Percentiles rank a stretch among this genome's conserved stretches.
Conservation (phyloP, 2,797 vertebrate species). For the Smutsia temminckii region DNA sequence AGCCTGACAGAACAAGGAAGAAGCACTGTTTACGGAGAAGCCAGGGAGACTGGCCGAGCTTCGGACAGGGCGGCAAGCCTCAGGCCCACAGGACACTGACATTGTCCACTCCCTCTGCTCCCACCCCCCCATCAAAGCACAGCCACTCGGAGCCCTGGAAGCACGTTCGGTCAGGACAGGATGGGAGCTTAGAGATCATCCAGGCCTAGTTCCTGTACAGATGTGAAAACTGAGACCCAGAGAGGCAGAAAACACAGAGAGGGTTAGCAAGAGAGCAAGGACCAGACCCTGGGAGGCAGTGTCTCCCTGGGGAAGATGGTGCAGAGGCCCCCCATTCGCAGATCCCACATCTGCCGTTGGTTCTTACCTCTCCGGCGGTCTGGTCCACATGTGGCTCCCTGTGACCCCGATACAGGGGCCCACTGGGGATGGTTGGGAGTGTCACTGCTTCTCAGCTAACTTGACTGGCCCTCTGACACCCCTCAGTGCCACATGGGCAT, state of each 20-base stretch:
- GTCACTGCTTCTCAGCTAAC: constrained; percentile 61
- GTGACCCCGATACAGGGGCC: background rate
- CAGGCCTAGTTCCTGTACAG: background rate
- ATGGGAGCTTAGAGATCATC: background rate
- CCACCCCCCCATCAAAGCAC: background rate
- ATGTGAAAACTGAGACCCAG: constrained; percentile 24
- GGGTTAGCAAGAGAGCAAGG: background rate
- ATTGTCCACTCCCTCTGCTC: background rate
- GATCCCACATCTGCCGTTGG: background rate
- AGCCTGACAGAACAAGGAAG: background rate
- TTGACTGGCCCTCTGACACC: constrained; percentile 62
- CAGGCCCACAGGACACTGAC: rapidly evolving
- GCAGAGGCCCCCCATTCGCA: rapidly evolving
- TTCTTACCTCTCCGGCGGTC: constrained; percentile 64
- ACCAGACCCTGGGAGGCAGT: background rate
- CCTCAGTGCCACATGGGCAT: background rate
- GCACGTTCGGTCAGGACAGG: background rate
- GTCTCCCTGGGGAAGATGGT: background rate
- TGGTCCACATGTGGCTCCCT: constrained; percentile 55
- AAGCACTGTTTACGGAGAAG: background rate
- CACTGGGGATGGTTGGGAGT: constrained; percentile 30
- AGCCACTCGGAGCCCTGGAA: background rate
- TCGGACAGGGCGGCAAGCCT: rapidly evolving
- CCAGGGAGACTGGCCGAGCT: background rate
- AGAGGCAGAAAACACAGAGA: background rate